Conservation (phyloP, 2,888 invertebrate species). For the Phalera bucephala region DNA sequence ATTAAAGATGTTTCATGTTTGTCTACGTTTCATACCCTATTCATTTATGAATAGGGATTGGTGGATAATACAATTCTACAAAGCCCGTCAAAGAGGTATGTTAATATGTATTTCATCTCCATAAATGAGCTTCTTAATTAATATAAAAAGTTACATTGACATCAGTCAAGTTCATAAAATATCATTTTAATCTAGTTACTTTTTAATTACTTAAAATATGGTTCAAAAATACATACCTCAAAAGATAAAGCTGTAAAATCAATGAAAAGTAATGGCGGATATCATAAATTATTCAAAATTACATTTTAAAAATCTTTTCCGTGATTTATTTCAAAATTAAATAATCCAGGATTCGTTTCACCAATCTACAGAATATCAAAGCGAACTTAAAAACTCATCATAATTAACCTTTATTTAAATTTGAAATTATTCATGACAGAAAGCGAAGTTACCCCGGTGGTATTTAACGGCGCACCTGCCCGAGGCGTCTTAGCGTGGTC, state of each 20-base stretch:
- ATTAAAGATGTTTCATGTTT: constrained; percentile 34
- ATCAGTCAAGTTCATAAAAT: too few relatives aligned
- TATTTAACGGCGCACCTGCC: constrained; percentile 79
- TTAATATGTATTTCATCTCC: constrained; percentile 36
- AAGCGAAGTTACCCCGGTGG: constrained; percentile 68
- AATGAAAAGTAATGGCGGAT: not conserved
- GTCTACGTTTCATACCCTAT: constrained; percentile 14
- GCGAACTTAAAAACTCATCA: constrained; percentile 68
- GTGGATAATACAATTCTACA: too few relatives aligned
- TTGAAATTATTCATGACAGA: constrained; percentile 74
- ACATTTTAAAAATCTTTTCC: constrained; percentile 1
- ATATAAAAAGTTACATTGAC: too few relatives aligned
- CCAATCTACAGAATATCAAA: constrained; percentile 49
- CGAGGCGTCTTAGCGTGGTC: constrained; percentile 78
- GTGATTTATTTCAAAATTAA: constrained; percentile 7
- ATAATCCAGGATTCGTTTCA: constrained; percentile 32
- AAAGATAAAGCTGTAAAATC: constrained; percentile 16
- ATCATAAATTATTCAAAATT: not conserved
- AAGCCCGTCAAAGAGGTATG: constrained; percentile 23
- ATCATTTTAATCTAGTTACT: too few relatives aligned
- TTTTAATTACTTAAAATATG: too few relatives aligned
- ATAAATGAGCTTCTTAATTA: too few relatives aligned
- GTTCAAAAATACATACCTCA: too few relatives aligned
- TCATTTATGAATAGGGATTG: too few relatives aligned
- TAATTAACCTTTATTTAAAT: constrained; percentile 79